Evolutionary conservation across 2,113 vertebrate genomes (phyloP), one percentile per base, ranked within the genome.

Genomic region (Peromyscus leucopus): DNA sequence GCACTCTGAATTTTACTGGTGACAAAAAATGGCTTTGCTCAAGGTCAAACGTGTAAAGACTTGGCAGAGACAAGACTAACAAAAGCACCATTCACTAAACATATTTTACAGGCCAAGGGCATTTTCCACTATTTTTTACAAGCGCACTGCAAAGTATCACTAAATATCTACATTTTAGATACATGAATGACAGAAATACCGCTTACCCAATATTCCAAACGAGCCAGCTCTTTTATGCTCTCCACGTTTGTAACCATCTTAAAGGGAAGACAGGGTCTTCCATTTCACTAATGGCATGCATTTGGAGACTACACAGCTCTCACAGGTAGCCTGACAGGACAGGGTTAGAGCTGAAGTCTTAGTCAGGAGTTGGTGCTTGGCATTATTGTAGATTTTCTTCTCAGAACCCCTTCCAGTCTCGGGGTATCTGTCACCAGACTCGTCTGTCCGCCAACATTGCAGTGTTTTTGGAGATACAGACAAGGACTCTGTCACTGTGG

Each of bases 131-230:
- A 15, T 74, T 87, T 69, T 91, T 75, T 78, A 91, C 42, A 90
- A 79, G 90, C 22, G 59, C 36, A 78, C 84, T 90, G 51, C 36
- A 82, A 97, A 92, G 71, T 36, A 51, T 78, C 94, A 55, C 11
- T 33, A 72, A 97, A 91, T 74, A 84, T n/a, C n/a, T 79, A 76
- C 57, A 85, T 93, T 96, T 88, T 92, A 85, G 1, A 90, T 39
- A 74, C 51, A 63, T 39, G 84, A n/a, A 65, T 65, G 42, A 67
- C 71, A 39, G 36, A 74, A 59, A 78, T 89, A 61, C 39, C 80
- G 82, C 92, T 79, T 95, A 89, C 61, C 61, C 57, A 86, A 22
- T 91, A 76, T 13, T 55, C 82, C 84, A 63, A n/a, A 80, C 67
- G 21, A 85, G 17, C 69, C 69, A 88, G 33, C 48, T 93, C 95